These are phyloP conservation scores for Pycnomerus fuliginosus DNA, from an alignment of 2,888 invertebrate species.

Conservation along the genomic window DNA sequence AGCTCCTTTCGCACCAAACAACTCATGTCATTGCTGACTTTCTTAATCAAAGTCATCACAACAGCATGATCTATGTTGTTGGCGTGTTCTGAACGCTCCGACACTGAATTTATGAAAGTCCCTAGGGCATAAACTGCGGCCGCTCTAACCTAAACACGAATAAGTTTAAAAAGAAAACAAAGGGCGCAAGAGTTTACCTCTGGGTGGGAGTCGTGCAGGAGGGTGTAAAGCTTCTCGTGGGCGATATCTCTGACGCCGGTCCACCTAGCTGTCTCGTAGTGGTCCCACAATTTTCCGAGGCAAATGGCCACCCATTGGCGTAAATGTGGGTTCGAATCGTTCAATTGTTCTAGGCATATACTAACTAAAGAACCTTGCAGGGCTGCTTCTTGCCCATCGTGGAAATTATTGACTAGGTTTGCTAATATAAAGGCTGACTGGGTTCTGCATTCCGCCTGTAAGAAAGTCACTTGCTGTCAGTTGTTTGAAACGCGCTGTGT, in stretches of 20 bases:
- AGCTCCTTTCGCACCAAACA: constrained; percentile 86
- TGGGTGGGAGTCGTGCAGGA: constrained; percentile 79
- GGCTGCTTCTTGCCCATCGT: constrained; percentile 87
- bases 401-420: constrained; percentile 87
- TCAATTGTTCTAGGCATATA: constrained; percentile 87
- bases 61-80: constrained; percentile 92
- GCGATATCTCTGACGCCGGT: constrained; percentile 93
- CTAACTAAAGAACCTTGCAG: constrained; percentile 87
- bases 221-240: constrained; percentile 88
- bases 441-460: constrained; percentile 80
- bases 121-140: constrained; percentile 94
- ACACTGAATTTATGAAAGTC: constrained; percentile 84
- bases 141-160: constrained; percentile 69
- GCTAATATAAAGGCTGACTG: constrained; percentile 94
- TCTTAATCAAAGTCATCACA: constrained; percentile 80
- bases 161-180: constrained; percentile 2
- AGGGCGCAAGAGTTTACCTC: constrained; percentile 62
- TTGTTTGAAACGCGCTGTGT: too few relatives aligned
- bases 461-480: constrained; percentile 26
- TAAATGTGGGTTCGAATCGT: constrained; percentile 66
- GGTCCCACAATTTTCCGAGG: constrained; percentile 87
- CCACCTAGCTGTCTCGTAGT: constrained; percentile 88
- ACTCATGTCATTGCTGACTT: constrained; percentile 76
- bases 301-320: constrained; percentile 91
- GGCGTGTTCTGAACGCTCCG: constrained; percentile 86